Evolutionary conservation across 2,888 invertebrate species (phyloP).

Genomic region (Monoplex corrugatus): DNA sequence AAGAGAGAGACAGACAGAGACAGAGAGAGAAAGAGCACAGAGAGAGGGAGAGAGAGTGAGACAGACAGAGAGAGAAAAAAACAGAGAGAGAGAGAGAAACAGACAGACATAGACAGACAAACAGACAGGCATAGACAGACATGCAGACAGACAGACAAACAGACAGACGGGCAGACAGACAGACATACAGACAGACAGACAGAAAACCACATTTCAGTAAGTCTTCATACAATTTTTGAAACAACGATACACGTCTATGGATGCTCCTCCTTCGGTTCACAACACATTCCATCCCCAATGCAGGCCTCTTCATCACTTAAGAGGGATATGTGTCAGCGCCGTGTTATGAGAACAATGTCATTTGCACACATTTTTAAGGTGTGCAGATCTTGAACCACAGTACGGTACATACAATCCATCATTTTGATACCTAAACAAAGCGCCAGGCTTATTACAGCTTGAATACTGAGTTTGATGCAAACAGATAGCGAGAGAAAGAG

Average conservation of each 20-base stretch:
- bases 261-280: too few relatives aligned
- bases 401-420: too few relatives aligned
- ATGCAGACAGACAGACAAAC: not conserved
- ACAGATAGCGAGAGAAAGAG: not conserved
- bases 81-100: not conserved
- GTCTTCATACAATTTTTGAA: not conserved
- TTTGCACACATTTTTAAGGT: too few relatives aligned
- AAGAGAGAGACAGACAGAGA: not conserved
- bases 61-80: not conserved
- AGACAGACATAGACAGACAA: not conserved
- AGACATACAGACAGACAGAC: constrained; percentile 15
- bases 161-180: not conserved
- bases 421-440: too few relatives aligned
- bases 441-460: too few relatives aligned
- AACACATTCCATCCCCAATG: too few relatives aligned
- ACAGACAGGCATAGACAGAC: not conserved
- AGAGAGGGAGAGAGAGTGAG: too few relatives aligned
- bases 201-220: not conserved
- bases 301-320: too few relatives aligned
- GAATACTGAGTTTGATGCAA: too few relatives aligned
- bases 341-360: too few relatives aligned
- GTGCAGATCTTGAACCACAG: too few relatives aligned
- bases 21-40: not conserved
- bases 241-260: not conserved
- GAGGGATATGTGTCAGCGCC: too few relatives aligned